These are phyloP conservation scores for Cricetomys ansorgei DNA, from an alignment of 2,113 vertebrate genomes.

Conservation along the genomic window DNA sequence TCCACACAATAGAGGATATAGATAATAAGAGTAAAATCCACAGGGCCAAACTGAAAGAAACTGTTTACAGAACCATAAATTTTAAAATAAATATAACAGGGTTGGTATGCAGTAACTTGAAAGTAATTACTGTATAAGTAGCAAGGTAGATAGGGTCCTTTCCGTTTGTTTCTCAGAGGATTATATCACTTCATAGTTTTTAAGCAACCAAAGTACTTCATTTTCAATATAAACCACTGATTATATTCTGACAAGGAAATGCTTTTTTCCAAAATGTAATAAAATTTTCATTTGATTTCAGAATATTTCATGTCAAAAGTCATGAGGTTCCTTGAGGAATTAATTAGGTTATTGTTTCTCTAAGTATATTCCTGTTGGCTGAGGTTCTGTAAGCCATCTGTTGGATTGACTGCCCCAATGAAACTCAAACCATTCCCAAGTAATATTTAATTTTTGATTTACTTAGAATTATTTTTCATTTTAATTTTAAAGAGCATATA, in stretches of 20 bases:
- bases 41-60: not conserved
- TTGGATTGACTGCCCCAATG: constrained; percentile 68
- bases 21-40: not conserved
- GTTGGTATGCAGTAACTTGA: not conserved
- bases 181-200: not conserved
- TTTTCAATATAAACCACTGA: constrained; percentile 11
- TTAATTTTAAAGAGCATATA: not conserved
- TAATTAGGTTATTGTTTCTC: constrained; percentile 82
- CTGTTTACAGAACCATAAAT: not conserved
- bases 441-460: not conserved
- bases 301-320: constrained; percentile 52
- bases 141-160: accelerated
- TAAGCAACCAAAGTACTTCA: not conserved
- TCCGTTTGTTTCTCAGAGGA: not conserved
- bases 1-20: not conserved
- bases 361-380: constrained; percentile 76
- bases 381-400: constrained; percentile 73
- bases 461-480: not conserved
- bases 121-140: not conserved
- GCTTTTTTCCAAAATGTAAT: constrained; percentile 52
- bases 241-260: not conserved
- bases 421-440: constrained; percentile 47
- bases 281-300: constrained; percentile 53
- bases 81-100: not conserved
- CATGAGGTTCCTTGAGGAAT: constrained; percentile 68